Base-by-base conservation (phyloP, 2,888 invertebrate species). In the Tromatobia lineatoria region DNA sequence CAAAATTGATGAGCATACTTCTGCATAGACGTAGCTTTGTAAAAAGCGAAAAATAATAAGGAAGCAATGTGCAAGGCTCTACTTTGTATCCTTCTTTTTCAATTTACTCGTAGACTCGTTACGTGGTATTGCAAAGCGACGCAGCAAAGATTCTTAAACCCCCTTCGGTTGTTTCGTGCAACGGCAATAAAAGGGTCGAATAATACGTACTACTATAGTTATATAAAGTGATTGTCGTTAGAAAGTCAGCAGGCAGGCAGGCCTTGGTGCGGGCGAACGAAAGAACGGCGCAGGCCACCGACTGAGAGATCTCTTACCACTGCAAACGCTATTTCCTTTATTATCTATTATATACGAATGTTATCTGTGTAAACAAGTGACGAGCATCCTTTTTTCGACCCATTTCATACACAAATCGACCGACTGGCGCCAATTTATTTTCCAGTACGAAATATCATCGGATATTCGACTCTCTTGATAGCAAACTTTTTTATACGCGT, bases 191-290 rank as follows among this genome's bases (percentile, higher is more conserved):
- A 90, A 89, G 87, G 90, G 87, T 89, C 88, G 90, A 92, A 91
- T 91, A 91, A 91, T 77, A 73, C 71, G 64, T 64, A 64, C 38
- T 54, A 71, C 61, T 80, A 78, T 81, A 84, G 84, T 84, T 84
- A 84, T 84, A 84, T 81, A 84, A 84, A 91, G 90, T 89, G 89
- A 90, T 90, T 90, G 90, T 91, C 90, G 89, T 92, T 92, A 91
- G 92, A 92, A 91, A 92, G 92, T 90, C 81, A 77, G 59, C 70
- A 64, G 73, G 85, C 82, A 80, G 85, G 81, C 73, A 88, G 87
- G 87, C 90, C 91, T 91, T 91, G 91, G 88, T 86, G 86, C 74
- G 70, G 74, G 81, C 70, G 81, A 84, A 78, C 66, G 57, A 70
- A 74, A 70, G 71, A 86, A 85, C 86, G 61, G 73, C 85, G 70